A percentile compares a stretch with the other conserved stretches of the same genome.
Conservation (phyloP, 2,797 vertebrate species). For the Neomorphus geoffroyi region DNA sequence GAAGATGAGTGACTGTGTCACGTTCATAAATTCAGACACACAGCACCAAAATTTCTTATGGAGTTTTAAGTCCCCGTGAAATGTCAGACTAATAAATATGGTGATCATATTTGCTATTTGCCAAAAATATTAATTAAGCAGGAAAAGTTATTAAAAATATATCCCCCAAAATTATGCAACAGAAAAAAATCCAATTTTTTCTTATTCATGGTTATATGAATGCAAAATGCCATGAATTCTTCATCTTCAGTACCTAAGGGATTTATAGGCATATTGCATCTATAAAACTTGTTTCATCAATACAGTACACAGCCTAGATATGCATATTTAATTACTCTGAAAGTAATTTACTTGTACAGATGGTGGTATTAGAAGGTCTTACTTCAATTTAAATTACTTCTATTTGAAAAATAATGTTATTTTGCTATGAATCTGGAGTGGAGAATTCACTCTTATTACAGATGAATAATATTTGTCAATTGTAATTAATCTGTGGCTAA, state of each 20-base stretch:
- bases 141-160: slow-evolving; percentile 66
- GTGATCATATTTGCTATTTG: slow-evolving; percentile 41
- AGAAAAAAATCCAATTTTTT: slow-evolving; percentile 16
- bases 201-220: slow-evolving; percentile 64
- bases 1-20: slow-evolving; percentile 45
- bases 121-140: slow-evolving; percentile 66
- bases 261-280: slow-evolving; percentile 81
- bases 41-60: slow-evolving; percentile 24
- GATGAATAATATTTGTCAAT: slow-evolving; percentile 60
- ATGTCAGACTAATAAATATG: slow-evolving; percentile 53
- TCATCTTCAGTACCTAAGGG: slow-evolving; percentile 76
- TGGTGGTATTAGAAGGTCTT: slow-evolving; percentile 80
- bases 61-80: slow-evolving; percentile 24
- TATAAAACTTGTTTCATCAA: slow-evolving; percentile 81
- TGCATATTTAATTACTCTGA: slow-evolving; percentile 83
- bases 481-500: slow-evolving; percentile 69
- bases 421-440: slow-evolving; percentile 66
- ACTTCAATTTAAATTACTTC: slow-evolving; percentile 78
- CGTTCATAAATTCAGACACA: slow-evolving; percentile 46
- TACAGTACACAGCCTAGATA: slow-evolving; percentile 78
- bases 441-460: slow-evolving; percentile 70
- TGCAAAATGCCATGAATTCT: slow-evolving; percentile 67
- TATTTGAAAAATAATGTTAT: slow-evolving; percentile 63
- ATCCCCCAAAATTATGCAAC: slow-evolving; percentile 52
- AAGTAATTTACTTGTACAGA: slow-evolving; percentile 80